Percentiles rank a stretch among this genome's conserved stretches.
These are phyloP conservation scores for Sebastes taczanowskii DNA, from an alignment of 2,797 vertebrate genomes.

Conservation along the genomic window DNA sequence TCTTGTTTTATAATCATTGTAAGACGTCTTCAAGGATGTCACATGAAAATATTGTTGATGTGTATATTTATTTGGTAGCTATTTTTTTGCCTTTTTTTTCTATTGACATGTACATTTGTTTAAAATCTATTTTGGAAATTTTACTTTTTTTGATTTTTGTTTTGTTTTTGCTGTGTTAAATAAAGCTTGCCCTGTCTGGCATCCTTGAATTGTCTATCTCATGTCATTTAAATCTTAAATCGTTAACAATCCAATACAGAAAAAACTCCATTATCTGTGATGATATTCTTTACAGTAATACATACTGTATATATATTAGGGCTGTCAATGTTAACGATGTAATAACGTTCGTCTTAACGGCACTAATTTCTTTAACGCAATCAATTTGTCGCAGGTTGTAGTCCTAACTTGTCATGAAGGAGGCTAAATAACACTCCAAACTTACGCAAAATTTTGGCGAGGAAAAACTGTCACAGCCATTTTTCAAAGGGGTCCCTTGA, in stretches of 20 bases:
- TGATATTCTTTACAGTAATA: background rate
- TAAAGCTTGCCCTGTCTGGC: slow-evolving; percentile 82
- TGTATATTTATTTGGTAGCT: slow-evolving; percentile 84
- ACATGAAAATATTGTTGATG: slow-evolving; percentile 73
- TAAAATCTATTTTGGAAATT: slow-evolving; percentile 77
- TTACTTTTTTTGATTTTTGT: slow-evolving; percentile 31
- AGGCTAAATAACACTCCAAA: too few species aligned
- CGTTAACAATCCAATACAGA: background rate
- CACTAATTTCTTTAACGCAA: too few species aligned
- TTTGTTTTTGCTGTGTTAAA: slow-evolving; percentile 74
- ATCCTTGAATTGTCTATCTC: slow-evolving; percentile 35
- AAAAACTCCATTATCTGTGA: background rate
- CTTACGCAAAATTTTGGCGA: too few species aligned
- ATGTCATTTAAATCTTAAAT: background rate
- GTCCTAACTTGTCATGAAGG: too few species aligned
- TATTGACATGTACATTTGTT: slow-evolving; percentile 72
- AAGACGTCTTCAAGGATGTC: slow-evolving; percentile 74
- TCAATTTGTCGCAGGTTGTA: too few species aligned
- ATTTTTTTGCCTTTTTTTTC: slow-evolving; percentile 65
- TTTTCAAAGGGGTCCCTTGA: too few species aligned
- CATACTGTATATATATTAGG: too few species aligned
- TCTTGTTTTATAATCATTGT: slow-evolving; percentile 84
- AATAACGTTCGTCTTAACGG: too few species aligned
- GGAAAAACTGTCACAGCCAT: too few species aligned
- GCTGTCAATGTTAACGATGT: too few species aligned